Conservation (phyloP, 2,113 vertebrate genomes). For the Scalopus aquaticus region DNA sequence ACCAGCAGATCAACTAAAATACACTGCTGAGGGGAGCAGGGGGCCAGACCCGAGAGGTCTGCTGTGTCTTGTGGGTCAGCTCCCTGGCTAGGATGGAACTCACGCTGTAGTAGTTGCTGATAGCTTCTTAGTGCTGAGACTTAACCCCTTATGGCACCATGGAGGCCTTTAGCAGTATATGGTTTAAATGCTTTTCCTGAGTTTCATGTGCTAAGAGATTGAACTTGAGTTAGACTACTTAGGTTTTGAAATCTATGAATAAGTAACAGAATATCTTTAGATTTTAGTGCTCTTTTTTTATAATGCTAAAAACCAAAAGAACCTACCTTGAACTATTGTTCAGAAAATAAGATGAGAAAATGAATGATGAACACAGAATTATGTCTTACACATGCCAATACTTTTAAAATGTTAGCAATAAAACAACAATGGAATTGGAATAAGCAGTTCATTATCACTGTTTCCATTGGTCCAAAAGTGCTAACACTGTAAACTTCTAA, state of each 20-base stretch:
- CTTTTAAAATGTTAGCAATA: background rate
- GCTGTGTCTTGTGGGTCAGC: too few relatives aligned
- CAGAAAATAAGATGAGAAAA: background rate
- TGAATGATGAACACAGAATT: background rate
- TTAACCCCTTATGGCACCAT: too few relatives aligned
- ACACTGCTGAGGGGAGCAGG: too few relatives aligned
- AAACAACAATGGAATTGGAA: background rate
- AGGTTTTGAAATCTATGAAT: background rate
- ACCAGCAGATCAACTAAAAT: too few relatives aligned
- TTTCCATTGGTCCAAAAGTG: background rate
- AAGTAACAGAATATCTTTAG: background rate
- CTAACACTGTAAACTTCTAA: background rate
- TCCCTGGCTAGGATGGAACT: too few relatives aligned
- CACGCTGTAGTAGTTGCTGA: too few relatives aligned
- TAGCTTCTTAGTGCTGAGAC: too few relatives aligned
- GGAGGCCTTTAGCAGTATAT: background rate
- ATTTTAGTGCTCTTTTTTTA: background rate
- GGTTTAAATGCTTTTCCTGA: background rate
- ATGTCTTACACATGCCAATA: background rate
- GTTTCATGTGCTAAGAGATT: background rate
- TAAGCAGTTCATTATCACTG: background rate
- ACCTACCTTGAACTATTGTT: background rate
- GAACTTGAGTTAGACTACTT: background rate
- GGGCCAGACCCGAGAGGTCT: too few relatives aligned
- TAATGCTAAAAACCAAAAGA: background rate